These are phyloP conservation scores for Brachionus paranguensis DNA, from an alignment of 1,140 invertebrate species.

Conservation along the genomic window DNA sequence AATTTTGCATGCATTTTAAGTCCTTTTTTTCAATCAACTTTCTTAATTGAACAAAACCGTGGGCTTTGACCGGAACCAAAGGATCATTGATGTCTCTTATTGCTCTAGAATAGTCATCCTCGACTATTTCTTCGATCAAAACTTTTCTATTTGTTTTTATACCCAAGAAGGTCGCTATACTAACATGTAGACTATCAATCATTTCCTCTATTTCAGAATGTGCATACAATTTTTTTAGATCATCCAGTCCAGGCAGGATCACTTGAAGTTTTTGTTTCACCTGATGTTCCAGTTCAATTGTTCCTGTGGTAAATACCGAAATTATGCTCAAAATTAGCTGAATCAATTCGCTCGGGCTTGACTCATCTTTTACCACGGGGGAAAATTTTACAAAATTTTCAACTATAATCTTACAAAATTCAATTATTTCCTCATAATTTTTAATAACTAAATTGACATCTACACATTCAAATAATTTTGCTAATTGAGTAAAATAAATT, in stretches of 20 bases:
- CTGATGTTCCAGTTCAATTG: background rate
- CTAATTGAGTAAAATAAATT: conserved; percentile 18
- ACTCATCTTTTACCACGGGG: background rate
- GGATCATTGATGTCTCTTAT: conserved; percentile 66
- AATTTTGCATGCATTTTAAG: conserved; percentile 61
- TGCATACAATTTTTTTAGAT: conserved; percentile 41
- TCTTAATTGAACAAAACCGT: conserved; percentile 68
- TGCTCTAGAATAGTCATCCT: conserved; percentile 50
- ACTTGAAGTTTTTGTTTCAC: conserved; percentile 27
- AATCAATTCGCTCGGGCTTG: background rate
- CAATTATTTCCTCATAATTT: conserved; percentile 20
- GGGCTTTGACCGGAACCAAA: conserved; percentile 70
- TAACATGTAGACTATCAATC: conserved; percentile 52
- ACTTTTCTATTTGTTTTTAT: conserved; percentile 42
- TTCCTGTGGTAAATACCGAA: conserved; percentile 5
- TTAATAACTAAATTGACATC: background rate
- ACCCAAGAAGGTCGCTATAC: conserved; percentile 57
- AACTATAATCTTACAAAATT: conserved; percentile 26
- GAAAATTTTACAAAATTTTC: conserved; percentile 13
- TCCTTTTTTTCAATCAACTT: conserved; percentile 67
- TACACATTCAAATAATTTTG: conserved; percentile 7
- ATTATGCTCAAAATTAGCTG: conserved; percentile 21
- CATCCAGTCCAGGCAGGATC: background rate
- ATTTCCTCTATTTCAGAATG: conserved; percentile 48
- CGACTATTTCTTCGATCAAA: conserved; percentile 51